Evolutionary conservation across 2,888 invertebrate genomes (phyloP), one percentile per base, ranked within the genome.

Genomic region (Thumatha senex): DNA sequence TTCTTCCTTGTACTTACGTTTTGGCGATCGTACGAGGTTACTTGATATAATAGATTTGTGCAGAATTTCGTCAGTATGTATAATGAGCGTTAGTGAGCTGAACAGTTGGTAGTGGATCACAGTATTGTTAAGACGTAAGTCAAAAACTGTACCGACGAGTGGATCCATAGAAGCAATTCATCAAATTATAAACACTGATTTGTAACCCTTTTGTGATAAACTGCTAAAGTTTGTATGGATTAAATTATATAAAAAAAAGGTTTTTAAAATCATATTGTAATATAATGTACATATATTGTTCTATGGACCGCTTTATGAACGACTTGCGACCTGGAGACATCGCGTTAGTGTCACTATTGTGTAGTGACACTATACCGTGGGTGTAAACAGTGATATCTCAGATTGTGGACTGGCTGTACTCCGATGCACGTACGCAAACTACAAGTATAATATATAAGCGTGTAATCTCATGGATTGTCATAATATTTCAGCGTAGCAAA

Each of bases 21-120:
- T 24, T n/a, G 33, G 40, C 35, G 34, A 14, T 40, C n/a, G n/a
- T 42, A 33, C 35, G 51, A 46, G 31, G 47, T 51, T 44, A 43
- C 13, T 38, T 18, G 33, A 31, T 11, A 24, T 18, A 41, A 36
- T 53, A 38, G 41, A 14, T 3, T 46, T 38, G 39, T 59, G 52
- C 53, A 45, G 40, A 58, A 63, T 53, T 67, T 24, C 18, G 18
- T 24, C 18, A 24, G 18, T 24, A 24, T 24, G 18, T 24, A 24
- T 49, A 50, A 50, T 53, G 35, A 42, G 33, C n/a, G 18, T 24
- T n/a, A 12, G 24, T 24, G 12, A 40, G 10, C 33, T 14, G 15
- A 42, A n/a, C 33, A 8, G 61, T 49, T n/a, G n/a, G 51, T 54
- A 48, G 51, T 54, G 64, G 41, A 48, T 45, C 13, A 35, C 40